Evolutionary conservation across 2,113 vertebrate species (phyloP), one percentile per base, ranked within the genome.

Genomic region (Melierax canorus): DNA sequence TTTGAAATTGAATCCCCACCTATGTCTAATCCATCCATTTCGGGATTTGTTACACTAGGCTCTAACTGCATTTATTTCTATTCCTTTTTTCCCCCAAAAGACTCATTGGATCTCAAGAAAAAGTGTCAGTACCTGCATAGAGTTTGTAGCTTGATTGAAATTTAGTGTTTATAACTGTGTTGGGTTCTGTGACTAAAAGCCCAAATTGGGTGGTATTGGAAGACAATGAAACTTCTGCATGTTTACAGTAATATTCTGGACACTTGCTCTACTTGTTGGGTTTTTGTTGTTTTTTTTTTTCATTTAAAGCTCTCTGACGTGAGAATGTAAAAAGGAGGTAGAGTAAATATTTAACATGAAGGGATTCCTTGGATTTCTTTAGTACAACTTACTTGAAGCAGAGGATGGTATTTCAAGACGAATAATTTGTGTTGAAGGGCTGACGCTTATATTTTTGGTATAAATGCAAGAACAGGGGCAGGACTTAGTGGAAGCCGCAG

Each of bases 341-440:
- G 53, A 63, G 77, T 80, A 94, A 97, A 95, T 92, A 96, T 95
- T 96, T 92, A 88, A 85, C 17, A 62, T 32, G 9, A 84, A 72
- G 24, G 15, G 38, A 88, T 88, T 90, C 71, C n/a, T 85, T 78
- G 62, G 30, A 64, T 62, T 21, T 50, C 53, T 80, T 87, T 62
- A 27, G 11, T 76, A 59, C 48, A 88, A 76, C 36, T 82, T 69
- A 41, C 34, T 39, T 83, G 79, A 94, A 78, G 41, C 26, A 64
- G 27, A 75, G 38, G 14, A 53, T 45, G 16, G 19, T 38, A 71
- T 95, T 95, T 91, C 41, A 82, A 91, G 48, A 64, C 2, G 3
- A 15, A 6, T 10, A 78, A 69, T 67, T 72, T 64, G 17, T 69
- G 19, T 53, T 81, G 79, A 58, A 38, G 30, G 34, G 16, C 3